phyloP scores from a whole-genome alignment of 2,888 invertebrate genomes.

The Drosophila planitibia region DNA sequence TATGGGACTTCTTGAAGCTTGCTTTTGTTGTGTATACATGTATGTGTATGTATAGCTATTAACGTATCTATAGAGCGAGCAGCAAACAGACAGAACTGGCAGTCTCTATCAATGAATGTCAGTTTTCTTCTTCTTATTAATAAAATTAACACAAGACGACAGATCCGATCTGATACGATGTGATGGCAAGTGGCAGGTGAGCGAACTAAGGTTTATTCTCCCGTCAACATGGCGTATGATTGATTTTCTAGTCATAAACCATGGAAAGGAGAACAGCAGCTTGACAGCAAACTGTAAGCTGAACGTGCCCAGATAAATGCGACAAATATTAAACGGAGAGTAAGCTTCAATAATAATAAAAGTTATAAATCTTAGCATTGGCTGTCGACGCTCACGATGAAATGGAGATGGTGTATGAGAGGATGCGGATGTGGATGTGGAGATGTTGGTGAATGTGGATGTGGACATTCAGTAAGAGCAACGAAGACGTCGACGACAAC shows the following conservation, averaged over 20 bases:
- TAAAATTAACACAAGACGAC: constrained; percentile 69
- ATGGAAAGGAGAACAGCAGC: constrained; percentile 39
- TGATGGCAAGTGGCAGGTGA: constrained; percentile 55
- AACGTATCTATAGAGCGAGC: constrained; percentile 40
- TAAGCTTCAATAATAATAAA: constrained; percentile 83
- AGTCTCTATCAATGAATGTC: constrained; percentile 77
- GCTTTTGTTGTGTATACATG: not conserved
- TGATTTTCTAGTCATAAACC: constrained; percentile 73
- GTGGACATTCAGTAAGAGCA: constrained; percentile 45
- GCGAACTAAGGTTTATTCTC: constrained; percentile 28
- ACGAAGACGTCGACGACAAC: constrained; percentile 25
- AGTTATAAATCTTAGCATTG: constrained; percentile 81
- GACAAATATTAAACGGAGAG: constrained; percentile 75
- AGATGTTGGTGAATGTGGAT: constrained; percentile 5
- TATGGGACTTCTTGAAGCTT: constrained; percentile 25
- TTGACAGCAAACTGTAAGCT: constrained; percentile 42
- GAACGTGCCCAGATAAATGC: constrained; percentile 69
- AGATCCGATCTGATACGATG: constrained; percentile 30
- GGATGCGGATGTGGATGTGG: constrained; percentile 19
- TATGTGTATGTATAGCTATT: constrained; percentile 9
- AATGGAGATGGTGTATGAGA: constrained; percentile 20
- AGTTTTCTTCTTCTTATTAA: constrained; percentile 52
- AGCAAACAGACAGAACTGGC: constrained; percentile 66
- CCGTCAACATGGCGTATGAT: constrained; percentile 73
- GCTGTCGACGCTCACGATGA: constrained; percentile 50